Evolutionary conservation across 1,140 invertebrate species (phyloP).

Genomic region (Procambarus clarkii): DNA sequence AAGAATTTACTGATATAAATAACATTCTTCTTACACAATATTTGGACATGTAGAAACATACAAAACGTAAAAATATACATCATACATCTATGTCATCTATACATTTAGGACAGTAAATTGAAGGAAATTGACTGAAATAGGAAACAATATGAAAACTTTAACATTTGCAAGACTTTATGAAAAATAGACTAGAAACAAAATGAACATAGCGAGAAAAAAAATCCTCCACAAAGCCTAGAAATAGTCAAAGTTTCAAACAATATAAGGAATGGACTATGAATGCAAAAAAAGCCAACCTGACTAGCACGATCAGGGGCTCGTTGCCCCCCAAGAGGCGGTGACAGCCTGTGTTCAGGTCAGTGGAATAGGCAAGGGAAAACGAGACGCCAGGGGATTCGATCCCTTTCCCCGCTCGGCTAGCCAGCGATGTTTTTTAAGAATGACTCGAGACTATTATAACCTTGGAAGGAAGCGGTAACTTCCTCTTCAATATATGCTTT

Average conservation of each 20-base stretch:
- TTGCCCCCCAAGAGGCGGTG: neutral
- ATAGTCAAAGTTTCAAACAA: conserved; percentile 64
- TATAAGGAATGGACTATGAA: conserved; percentile 67
- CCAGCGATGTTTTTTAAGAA: neutral
- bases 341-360: neutral
- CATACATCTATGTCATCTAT: conserved; percentile 67
- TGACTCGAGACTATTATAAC: conserved; percentile 25
- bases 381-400: neutral
- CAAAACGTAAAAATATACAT: conserved; percentile 70
- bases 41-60: conserved; percentile 69
- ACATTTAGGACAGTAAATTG: conserved; percentile 50
- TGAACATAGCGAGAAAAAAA: conserved; percentile 56
- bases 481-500: neutral
- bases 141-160: conserved; percentile 38
- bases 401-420: neutral
- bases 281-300: conserved; percentile 26
- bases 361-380: neutral
- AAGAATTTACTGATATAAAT: conserved; percentile 69
- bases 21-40: conserved; percentile 67
- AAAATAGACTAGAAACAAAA: conserved; percentile 67
- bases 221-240: conserved; percentile 48
- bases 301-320: neutral
- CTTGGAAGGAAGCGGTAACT: neutral
- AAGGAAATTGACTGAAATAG: conserved; percentile 36
- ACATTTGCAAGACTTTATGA: conserved; percentile 42